A percentile compares a stretch with the other conserved stretches of the same genome.
These are phyloP conservation scores for Ctenomys sociabilis DNA, from an alignment of 2,113 vertebrate genomes.

Conservation along the genomic window DNA sequence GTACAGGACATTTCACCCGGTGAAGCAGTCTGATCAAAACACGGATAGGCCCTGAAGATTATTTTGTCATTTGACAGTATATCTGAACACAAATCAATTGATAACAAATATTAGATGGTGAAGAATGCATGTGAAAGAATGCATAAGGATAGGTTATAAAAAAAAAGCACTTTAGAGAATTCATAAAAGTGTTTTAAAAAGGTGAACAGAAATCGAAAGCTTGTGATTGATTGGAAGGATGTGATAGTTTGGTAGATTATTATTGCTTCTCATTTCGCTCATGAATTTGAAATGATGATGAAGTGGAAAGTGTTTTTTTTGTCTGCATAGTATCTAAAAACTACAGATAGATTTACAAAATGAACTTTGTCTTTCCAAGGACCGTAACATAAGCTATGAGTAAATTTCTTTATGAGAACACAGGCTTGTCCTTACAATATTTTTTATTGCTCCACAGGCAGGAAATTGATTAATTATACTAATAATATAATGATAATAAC, in stretches of 20 bases:
- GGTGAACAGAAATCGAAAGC: slow-evolving; percentile 11
- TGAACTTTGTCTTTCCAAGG: slow-evolving; percentile 13
- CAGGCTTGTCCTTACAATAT: background rate
- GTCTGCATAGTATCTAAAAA: background rate
- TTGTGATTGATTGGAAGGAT: background rate
- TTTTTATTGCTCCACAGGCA: background rate
- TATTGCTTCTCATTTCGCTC: background rate
- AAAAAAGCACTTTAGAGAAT: background rate
- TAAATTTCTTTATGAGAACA: background rate
- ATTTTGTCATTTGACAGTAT: background rate
- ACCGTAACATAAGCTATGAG: background rate
- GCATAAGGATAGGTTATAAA: background rate
- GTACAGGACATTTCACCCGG: background rate
- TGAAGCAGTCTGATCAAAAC: background rate
- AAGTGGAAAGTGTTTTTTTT: background rate
- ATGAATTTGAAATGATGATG: slow-evolving; percentile 33
- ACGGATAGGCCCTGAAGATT: background rate
- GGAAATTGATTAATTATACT: background rate
- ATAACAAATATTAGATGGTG: slow-evolving; percentile 37
- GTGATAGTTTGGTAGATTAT: background rate
- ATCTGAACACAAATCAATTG: background rate
- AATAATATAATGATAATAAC: background rate
- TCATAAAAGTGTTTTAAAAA: slow-evolving; percentile 17
- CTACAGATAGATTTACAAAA: background rate
- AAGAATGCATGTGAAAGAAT: slow-evolving; percentile 46